phyloP scores from a whole-genome alignment of 2,797 vertebrate species.

The Rhinella marina region DNA sequence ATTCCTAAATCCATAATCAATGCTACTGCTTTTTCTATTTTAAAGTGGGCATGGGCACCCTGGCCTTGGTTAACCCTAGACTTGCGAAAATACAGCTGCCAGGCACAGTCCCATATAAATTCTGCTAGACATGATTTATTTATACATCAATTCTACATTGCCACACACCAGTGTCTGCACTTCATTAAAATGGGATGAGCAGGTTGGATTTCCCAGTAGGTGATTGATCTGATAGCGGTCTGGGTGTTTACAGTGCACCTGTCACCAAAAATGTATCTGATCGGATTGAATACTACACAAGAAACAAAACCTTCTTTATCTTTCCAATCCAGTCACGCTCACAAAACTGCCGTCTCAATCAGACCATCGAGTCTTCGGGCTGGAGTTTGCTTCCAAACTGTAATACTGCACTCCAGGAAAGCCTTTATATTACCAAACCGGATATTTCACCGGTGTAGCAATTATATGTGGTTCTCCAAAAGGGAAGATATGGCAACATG shows the following conservation, averaged over 20 bases:
- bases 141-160: constrained; percentile 1
- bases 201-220: constrained; percentile 19
- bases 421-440: no score
- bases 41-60: not conserved
- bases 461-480: no score
- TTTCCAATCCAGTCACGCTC: no score
- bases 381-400: not conserved
- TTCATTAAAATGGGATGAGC: constrained; percentile 40
- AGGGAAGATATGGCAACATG: no score
- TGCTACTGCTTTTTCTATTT: not conserved
- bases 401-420: not conserved
- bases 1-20: not conserved
- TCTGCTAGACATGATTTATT: constrained; percentile 14
- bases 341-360: not conserved
- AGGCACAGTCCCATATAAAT: not conserved
- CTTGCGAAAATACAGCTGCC: not conserved
- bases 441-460: no score
- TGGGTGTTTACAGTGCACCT: constrained; percentile 27
- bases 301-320: not conserved
- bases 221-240: not conserved
- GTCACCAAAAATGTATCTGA: not conserved
- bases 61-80: not conserved
- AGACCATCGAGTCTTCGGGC: not conserved
- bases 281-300: not conserved
- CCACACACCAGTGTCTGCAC: constrained; percentile 2